Evolutionary conservation across 2,797 vertebrate species (phyloP), one percentile per base, ranked within the genome.

Genomic region (Pristis pectinata): DNA sequence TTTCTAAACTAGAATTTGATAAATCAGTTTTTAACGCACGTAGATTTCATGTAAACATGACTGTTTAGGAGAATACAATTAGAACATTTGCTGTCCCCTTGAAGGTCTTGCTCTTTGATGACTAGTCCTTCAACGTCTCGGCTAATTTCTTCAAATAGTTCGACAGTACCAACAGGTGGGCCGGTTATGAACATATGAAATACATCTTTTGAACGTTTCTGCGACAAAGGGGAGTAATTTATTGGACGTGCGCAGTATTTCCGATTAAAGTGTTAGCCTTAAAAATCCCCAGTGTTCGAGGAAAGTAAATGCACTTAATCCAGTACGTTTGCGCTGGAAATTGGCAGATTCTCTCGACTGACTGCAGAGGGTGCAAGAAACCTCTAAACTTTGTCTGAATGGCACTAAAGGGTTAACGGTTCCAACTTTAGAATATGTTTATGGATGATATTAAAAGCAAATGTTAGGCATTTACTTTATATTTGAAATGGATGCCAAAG

Each of bases 321-420:
- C 9, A 41, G 0, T 41, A 5, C 1, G 9, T 91, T 30, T 13
- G 67, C 30, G 15, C 27, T 74, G 44, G 76, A 17, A 53, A 94
- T 72, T 10, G 61, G 15, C 22, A 76, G 27, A 94, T 94, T 94
- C 70, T 49, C 92, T 19, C 44, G 30, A 34, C 67, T 17, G 24
- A 94, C 92, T 74, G 92, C 49, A 94, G 92, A n/a, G 92, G 92
- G 92, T 74, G 92, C 72, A 94, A 94, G 92, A 94, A 53, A 7
- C 49, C 92, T 56, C 92, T 30, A 76, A 94, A 94, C 22, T 27
- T 37, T 9, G 27, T 2, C 24, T 19, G 34, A 17, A 30, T 49
- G 27, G 22, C 41, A 41, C 49, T 7, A 30, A 72, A 70, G 17
- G 37, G 37, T 93, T 61, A 17, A 49, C 1, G 61, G 27, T 44